Evolutionary conservation across 2,888 invertebrate species (phyloP).

Genomic region (Cremastinae sp.): DNA sequence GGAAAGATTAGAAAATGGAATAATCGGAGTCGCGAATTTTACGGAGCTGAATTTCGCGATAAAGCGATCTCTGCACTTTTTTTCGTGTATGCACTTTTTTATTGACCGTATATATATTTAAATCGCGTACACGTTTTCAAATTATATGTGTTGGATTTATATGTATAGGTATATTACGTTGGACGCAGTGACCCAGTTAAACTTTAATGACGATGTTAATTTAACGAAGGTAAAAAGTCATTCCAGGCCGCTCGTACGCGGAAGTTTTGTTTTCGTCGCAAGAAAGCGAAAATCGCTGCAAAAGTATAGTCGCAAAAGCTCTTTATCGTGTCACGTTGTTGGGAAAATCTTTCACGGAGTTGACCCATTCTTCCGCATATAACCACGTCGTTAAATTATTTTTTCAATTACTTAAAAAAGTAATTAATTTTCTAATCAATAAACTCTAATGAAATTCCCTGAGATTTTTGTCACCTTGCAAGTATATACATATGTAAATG

Average conservation of each 20-base stretch:
- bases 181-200: conserved; percentile 64
- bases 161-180: conserved; percentile 12
- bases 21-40: too few relatives aligned
- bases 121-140: background rate
- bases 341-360: conserved; percentile 1
- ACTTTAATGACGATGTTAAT: conserved; percentile 73
- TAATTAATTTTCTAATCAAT: too few relatives aligned
- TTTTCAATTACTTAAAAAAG: too few relatives aligned
- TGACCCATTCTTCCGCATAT: too few relatives aligned
- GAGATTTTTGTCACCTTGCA: too few relatives aligned
- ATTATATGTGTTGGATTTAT: background rate
- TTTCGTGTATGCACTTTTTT: conserved; percentile 5
- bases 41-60: background rate
- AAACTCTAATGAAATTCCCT: too few relatives aligned
- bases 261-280: conserved; percentile 29
- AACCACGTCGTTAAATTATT: too few relatives aligned
- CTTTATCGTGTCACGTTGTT: conserved; percentile 42
- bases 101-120: background rate
- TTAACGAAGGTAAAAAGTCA: conserved; percentile 66
- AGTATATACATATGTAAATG: conserved; percentile 11
- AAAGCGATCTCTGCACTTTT: background rate
- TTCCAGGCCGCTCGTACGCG: conserved; percentile 42
- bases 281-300: conserved; percentile 31
- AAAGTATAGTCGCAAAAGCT: conserved; percentile 23
- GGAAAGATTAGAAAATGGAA: too few relatives aligned